phyloP scores from a whole-genome alignment of 1,140 invertebrate species.

The Wasmannia auropunctata region DNA sequence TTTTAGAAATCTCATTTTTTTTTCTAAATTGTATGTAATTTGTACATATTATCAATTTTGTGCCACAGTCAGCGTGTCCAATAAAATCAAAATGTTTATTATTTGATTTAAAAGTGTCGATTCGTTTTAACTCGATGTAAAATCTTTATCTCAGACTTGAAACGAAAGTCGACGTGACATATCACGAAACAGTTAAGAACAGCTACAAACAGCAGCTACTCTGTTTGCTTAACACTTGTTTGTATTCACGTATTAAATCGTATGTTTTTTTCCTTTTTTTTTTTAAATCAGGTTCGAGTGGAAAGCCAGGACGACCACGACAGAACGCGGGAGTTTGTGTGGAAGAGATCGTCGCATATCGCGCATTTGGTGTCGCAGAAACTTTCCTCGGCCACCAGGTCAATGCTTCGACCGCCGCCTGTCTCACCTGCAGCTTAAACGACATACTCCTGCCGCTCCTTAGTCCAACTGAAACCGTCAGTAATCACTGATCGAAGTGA shows the following conservation, averaged over 20 bases:
- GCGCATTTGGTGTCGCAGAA: constrained; percentile 93
- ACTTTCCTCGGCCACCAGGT: constrained; percentile 90
- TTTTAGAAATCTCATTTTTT: neutral
- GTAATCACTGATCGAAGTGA: neutral
- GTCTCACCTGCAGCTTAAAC: constrained; percentile 59
- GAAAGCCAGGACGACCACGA: constrained; percentile 93
- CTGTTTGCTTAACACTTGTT: neutral
- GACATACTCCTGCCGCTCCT: neutral
- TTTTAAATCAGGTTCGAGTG: constrained; percentile 89
- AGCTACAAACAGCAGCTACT: neutral
- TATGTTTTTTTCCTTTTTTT: neutral
- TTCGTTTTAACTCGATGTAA: neutral
- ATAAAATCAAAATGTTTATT: neutral
- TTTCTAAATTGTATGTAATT: neutral
- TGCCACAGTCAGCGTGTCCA: neutral
- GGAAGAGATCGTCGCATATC: constrained; percentile 92
- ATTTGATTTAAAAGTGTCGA: neutral
- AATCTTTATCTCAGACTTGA: constrained; percentile 3
- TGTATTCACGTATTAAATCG: neutral
- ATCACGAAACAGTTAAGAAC: neutral
- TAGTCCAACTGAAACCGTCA: constrained; percentile 36
- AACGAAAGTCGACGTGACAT: neutral
- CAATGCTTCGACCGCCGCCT: constrained; percentile 88
- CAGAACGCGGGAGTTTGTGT: constrained; percentile 92
- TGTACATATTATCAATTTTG: neutral